Percentiles rank a stretch among this genome's conserved stretches.
phyloP scores from a whole-genome alignment of 1,140 invertebrate species.

The Chlorops oryzae region DNA sequence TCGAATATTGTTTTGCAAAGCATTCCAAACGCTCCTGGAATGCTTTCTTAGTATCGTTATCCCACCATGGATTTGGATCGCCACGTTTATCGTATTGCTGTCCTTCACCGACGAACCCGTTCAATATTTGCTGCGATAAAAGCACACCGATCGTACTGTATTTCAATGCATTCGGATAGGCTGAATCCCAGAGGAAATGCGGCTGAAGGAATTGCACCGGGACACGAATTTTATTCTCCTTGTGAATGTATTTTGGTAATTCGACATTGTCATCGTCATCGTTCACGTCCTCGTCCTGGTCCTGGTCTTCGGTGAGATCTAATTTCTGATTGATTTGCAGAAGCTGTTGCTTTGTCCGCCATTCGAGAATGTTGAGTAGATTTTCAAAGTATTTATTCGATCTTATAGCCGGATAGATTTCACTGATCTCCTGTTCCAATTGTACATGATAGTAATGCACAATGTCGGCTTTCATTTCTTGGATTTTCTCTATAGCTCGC shows the following conservation, averaged over 20 bases:
- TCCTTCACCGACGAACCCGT: slow-evolving; percentile 94
- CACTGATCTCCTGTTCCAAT: slow-evolving; percentile 68
- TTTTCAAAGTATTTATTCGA: slow-evolving; percentile 83
- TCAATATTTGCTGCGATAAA: slow-evolving; percentile 88
- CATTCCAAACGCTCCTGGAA: slow-evolving; percentile 85
- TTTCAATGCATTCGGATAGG: slow-evolving; percentile 88
- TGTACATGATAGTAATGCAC: slow-evolving; percentile 78
- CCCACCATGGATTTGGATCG: slow-evolving; percentile 96
- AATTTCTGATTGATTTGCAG: slow-evolving; percentile 84
- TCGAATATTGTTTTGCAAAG: slow-evolving; percentile 91
- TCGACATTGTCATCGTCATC: too few species aligned
- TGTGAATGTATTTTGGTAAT: slow-evolving; percentile 76
- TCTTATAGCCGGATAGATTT: slow-evolving; percentile 69
- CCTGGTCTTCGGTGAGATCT: too few species aligned
- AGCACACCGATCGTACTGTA: slow-evolving; percentile 93
- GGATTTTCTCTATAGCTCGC: slow-evolving; percentile 72
- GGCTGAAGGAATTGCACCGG: slow-evolving; percentile 91
- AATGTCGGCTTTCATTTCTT: slow-evolving; percentile 76
- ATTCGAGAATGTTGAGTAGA: slow-evolving; percentile 73
- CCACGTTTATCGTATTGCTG: slow-evolving; percentile 84
- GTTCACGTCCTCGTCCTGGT: too few species aligned
- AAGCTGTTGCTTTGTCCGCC: slow-evolving; percentile 69
- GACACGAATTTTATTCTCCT: slow-evolving; percentile 94
- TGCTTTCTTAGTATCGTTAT: slow-evolving; percentile 77
- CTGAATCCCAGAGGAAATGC: slow-evolving; percentile 72